Evolutionary conservation across 2,797 vertebrate species (phyloP).

Genomic region (Diplodus puntazzo): DNA sequence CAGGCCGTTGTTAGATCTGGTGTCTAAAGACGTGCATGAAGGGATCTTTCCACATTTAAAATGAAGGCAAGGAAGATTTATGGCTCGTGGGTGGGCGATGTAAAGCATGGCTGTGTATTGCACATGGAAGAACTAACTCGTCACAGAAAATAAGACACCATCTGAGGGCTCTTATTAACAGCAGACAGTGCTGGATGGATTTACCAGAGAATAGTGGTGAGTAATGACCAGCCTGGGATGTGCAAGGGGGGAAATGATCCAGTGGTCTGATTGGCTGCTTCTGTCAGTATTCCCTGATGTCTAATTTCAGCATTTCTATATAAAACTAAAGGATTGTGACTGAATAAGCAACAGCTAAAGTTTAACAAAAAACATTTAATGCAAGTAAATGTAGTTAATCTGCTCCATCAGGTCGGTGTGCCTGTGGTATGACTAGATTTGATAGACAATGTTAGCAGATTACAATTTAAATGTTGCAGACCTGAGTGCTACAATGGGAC

Average conservation of each 20-base stretch:
- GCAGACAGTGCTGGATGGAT: slow-evolving; percentile 31
- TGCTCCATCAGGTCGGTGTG: not conserved
- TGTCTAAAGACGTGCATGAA: slow-evolving; percentile 48
- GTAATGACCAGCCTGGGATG: not conserved
- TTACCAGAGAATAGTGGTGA: slow-evolving; percentile 56
- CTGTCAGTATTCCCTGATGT: not conserved
- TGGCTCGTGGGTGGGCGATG: slow-evolving; percentile 32
- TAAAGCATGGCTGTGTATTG: slow-evolving; percentile 29
- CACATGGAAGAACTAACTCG: slow-evolving; percentile 31
- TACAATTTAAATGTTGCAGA: not conserved
- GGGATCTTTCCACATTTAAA: slow-evolving; percentile 70
- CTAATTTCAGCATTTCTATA: not conserved
- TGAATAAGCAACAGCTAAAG: not conserved
- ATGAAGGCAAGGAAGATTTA: slow-evolving; percentile 55
- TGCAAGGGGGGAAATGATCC: not conserved
- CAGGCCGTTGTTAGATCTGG: slow-evolving; percentile 30
- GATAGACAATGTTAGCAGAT: not conserved
- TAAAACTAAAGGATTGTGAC: not conserved
- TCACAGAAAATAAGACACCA: slow-evolving; percentile 51
- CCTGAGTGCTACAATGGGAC: not conserved
- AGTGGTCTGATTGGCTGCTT: slow-evolving; percentile 4
- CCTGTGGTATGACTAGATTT: not conserved
- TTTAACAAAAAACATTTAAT: not conserved
- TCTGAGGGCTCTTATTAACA: slow-evolving; percentile 49
- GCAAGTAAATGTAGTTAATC: not conserved